These are phyloP conservation scores for Taphrorychus bicolor DNA, from an alignment of 2,888 invertebrate species.

Conservation along the genomic window DNA sequence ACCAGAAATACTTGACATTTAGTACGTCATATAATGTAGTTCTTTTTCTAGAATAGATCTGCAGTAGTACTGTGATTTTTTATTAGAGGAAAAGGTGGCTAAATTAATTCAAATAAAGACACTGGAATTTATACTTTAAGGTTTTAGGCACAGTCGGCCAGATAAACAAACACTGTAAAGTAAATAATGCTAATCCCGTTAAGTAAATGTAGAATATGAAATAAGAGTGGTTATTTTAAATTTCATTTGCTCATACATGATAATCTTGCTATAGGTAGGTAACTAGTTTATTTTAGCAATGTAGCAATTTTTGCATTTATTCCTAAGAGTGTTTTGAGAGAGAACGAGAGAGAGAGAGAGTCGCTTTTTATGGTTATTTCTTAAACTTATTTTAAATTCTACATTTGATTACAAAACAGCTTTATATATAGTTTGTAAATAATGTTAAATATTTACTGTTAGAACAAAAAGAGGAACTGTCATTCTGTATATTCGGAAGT, in stretches of 20 bases:
- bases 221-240: constrained; percentile 15
- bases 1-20: background rate
- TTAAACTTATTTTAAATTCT: constrained; percentile 29
- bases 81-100: background rate
- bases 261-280: no score
- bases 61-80: constrained; percentile 6
- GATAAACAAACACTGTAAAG: constrained; percentile 17
- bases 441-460: constrained; percentile 54
- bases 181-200: constrained; percentile 8
- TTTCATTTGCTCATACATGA: background rate
- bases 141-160: constrained; percentile 6
- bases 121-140: background rate
- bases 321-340: background rate
- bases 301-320: background rate
- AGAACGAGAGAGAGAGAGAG: no score
- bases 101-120: background rate
- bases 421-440: constrained; percentile 49
- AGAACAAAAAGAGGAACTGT: constrained; percentile 46
- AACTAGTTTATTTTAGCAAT: no score
- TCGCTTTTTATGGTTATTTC: background rate
- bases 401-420: constrained; percentile 18
- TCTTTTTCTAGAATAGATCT: background rate
- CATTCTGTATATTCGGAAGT: constrained; percentile 54
- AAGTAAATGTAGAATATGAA: constrained; percentile 26
- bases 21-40: background rate